A percentile compares a stretch with the other conserved stretches of the same genome.
Conservation (phyloP, 1,140 invertebrate genomes). For the Listronotus bonariensis region DNA sequence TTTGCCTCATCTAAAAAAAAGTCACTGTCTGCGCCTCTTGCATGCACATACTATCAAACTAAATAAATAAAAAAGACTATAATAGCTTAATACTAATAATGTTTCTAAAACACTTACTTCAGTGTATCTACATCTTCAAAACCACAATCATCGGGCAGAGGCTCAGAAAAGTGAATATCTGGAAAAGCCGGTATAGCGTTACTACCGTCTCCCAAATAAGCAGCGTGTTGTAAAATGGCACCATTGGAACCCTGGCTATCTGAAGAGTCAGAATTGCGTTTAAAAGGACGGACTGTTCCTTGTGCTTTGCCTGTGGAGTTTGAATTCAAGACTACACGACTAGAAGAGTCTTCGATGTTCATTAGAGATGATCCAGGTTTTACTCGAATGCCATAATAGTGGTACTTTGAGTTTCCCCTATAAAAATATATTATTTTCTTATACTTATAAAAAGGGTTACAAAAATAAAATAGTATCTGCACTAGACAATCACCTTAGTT, state of each 20-base stretch:
- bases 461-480: too few species aligned
- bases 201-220: constrained; percentile 81
- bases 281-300: constrained; percentile 51
- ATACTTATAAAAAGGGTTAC: not conserved
- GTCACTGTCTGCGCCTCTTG: too few species aligned
- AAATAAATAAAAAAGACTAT: too few species aligned
- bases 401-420: constrained; percentile 99
- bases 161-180: constrained; percentile 70
- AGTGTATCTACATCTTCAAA: constrained; percentile 79
- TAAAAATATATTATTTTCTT: constrained; percentile 20
- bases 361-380: constrained; percentile 86
- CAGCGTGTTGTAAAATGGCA: constrained; percentile 59
- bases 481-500: too few species aligned
- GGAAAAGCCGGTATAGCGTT: constrained; percentile 82
- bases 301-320: constrained; percentile 47
- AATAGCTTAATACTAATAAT: too few species aligned
- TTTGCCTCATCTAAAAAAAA: too few species aligned
- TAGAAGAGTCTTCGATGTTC: constrained; percentile 56
- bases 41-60: too few species aligned
- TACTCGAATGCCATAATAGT: constrained; percentile 98
- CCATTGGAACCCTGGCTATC: constrained; percentile 49
- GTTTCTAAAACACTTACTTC: constrained; percentile 39
- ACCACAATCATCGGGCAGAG: constrained; percentile 76
- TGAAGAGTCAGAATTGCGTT: constrained; percentile 49
- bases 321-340: constrained; percentile 41